phyloP scores from a whole-genome alignment of 2,888 invertebrate genomes.

The Agrochola lota region DNA sequence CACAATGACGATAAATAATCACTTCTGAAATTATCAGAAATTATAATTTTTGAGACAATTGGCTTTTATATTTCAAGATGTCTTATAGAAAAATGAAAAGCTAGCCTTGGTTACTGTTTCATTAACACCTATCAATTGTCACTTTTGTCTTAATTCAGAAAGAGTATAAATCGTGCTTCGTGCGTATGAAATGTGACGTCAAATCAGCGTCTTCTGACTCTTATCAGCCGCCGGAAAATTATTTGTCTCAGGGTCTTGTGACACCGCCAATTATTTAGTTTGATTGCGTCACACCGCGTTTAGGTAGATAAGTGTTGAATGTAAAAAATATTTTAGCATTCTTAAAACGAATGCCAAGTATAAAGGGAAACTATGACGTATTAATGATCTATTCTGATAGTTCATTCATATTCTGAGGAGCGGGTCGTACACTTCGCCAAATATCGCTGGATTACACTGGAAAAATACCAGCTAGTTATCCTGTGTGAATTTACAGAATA shows the following conservation, averaged over 20 bases:
- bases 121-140: constrained; percentile 24
- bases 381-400: constrained; percentile 32
- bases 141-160: constrained; percentile 20
- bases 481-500: not conserved
- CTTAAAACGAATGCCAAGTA: constrained; percentile 44
- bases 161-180: constrained; percentile 7
- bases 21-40: not conserved
- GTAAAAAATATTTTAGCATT: constrained; percentile 25
- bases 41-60: not conserved
- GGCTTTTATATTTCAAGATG: not conserved
- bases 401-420: constrained; percentile 53
- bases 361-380: constrained; percentile 37
- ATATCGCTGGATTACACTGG: constrained; percentile 14
- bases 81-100: not conserved
- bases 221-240: constrained; percentile 49
- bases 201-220: constrained; percentile 2
- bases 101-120: not conserved
- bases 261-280: constrained; percentile 30
- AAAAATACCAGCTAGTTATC: constrained; percentile 1
- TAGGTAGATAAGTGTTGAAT: constrained; percentile 2
- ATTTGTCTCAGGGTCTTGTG: constrained; percentile 45
- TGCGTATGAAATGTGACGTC: constrained; percentile 40
- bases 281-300: constrained; percentile 31
- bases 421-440: constrained; percentile 29
- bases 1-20: not conserved